Conservation (phyloP, 2,113 vertebrate genomes). For the Saguinus imperator region DNA sequence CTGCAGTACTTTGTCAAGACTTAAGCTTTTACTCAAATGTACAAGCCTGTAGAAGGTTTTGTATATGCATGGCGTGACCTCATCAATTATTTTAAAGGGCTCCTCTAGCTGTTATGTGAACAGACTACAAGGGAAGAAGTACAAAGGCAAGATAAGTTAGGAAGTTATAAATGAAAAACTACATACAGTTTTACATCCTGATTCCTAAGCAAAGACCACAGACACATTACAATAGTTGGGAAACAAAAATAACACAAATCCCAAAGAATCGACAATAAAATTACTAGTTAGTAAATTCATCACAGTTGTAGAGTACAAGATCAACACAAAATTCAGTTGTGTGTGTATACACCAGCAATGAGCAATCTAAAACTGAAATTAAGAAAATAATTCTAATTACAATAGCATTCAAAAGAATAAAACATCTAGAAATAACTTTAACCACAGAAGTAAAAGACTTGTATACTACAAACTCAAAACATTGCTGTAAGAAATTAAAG, state of each 20-base stretch:
- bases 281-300: background rate
- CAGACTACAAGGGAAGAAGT: background rate
- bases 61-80: background rate
- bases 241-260: slow-evolving; percentile 23
- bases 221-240: background rate
- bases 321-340: slow-evolving; percentile 23
- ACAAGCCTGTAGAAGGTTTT: slow-evolving; percentile 26
- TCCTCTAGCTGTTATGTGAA: background rate
- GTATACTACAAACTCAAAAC: background rate
- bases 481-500: background rate
- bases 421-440: background rate
- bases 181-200: background rate
- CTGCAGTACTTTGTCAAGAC: background rate
- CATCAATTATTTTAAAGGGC: background rate
- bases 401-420: slow-evolving; percentile 9
- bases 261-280: background rate
- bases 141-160: background rate
- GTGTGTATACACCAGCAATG: background rate
- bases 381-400: slow-evolving; percentile 16
- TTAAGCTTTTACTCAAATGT: slow-evolving; percentile 28
- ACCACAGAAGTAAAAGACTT: background rate
- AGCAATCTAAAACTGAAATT: background rate
- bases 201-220: slow-evolving; percentile 19
- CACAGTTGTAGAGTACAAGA: background rate
- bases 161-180: background rate